phyloP scores from a whole-genome alignment of 2,797 vertebrate genomes.

The Sebastes kiyomatsui region DNA sequence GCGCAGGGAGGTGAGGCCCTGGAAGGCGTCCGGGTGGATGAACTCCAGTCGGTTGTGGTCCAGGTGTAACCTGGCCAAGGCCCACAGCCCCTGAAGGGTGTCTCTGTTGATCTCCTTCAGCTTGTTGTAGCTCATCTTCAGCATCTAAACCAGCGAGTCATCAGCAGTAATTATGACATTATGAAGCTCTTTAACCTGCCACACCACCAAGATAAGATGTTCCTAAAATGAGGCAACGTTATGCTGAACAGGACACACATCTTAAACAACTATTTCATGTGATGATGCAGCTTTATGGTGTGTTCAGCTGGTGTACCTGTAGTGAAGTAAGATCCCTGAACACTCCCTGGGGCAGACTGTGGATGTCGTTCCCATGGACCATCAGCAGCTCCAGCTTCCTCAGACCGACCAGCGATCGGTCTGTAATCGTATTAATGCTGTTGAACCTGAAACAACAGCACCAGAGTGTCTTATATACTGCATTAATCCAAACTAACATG shows the following conservation, averaged over 20 bases:
- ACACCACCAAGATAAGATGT: background rate
- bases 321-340: slow-evolving; percentile 88
- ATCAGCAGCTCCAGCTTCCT: slow-evolving; percentile 90
- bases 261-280: background rate
- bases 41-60: slow-evolving; percentile 93
- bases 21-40: slow-evolving; percentile 90
- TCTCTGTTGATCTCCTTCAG: slow-evolving; percentile 81
- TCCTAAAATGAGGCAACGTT: background rate
- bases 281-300: background rate
- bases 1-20: slow-evolving; percentile 87
- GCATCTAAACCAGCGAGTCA: slow-evolving; percentile 80
- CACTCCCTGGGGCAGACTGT: slow-evolving; percentile 84
- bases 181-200: background rate
- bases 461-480: background rate
- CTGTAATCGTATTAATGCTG: slow-evolving; percentile 85
- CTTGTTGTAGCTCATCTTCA: slow-evolving; percentile 97
- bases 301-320: slow-evolving; percentile 82
- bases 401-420: slow-evolving; percentile 86
- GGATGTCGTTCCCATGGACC: slow-evolving; percentile 93
- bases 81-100: slow-evolving; percentile 87
- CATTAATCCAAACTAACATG: background rate
- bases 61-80: slow-evolving; percentile 87
- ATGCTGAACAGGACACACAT: background rate
- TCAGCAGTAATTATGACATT: background rate
- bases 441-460: slow-evolving; percentile 86